These are phyloP conservation scores for Oryzias javanicus DNA, from an alignment of 2,113 vertebrate genomes.

Conservation along the genomic window DNA sequence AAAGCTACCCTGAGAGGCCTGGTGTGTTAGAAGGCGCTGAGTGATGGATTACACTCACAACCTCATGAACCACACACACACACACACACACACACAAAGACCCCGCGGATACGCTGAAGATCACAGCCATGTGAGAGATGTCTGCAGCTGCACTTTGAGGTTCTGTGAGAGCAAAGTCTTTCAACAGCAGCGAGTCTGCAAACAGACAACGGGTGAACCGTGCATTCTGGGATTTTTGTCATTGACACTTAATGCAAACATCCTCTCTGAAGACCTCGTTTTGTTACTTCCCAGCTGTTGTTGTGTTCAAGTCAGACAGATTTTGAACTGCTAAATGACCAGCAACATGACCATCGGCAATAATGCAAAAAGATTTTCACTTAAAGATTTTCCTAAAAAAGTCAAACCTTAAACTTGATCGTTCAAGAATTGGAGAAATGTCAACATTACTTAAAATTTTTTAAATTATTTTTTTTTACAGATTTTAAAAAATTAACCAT, in stretches of 20 bases:
- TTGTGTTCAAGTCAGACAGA: conserved; percentile 17
- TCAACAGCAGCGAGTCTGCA: conserved; percentile 20
- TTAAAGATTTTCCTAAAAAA: too few relatives aligned
- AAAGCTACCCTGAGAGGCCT: conserved; percentile 23
- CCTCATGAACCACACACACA: conserved; percentile 25
- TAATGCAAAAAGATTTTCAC: too few relatives aligned
- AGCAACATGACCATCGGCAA: too few relatives aligned
- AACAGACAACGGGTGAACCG: neutral
- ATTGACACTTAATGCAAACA: too few relatives aligned
- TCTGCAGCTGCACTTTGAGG: conserved; percentile 63
- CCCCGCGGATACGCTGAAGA: conserved; percentile 46
- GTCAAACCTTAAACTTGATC: too few relatives aligned
- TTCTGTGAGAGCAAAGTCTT: conserved; percentile 27
- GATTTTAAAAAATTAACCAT: too few relatives aligned
- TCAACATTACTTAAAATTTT: too few relatives aligned
- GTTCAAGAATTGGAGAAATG: too few relatives aligned
- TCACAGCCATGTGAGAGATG: conserved; percentile 61
- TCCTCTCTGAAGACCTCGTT: too few relatives aligned
- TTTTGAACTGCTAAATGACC: neutral
- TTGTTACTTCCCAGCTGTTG: conserved; percentile 6
- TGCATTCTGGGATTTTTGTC: neutral
- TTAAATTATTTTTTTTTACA: too few relatives aligned
- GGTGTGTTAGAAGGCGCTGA: conserved; percentile 39
- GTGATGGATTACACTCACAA: conserved; percentile 45
- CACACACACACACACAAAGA: conserved; percentile 37